Base-by-base conservation (phyloP, 2,888 invertebrate species). In the Clunio marinus region DNA sequence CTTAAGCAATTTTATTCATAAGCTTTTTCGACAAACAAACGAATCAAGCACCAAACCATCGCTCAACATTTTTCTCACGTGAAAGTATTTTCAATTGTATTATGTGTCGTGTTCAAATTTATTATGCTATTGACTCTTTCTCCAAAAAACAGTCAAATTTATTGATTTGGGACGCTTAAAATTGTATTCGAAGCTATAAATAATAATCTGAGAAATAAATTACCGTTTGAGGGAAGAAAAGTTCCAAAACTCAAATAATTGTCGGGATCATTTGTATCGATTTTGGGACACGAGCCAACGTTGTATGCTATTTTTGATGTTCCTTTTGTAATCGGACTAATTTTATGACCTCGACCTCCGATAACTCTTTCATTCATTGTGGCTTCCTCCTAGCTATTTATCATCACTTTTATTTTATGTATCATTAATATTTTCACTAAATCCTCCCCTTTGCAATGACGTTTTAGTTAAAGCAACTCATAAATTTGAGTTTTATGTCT, bases 261-360 rank as follows among this genome's bases (percentile, higher is more conserved):
- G 17, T 55, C 46, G 17, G 20, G 20, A 28, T 17, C 17, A 62
- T 70, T 69, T 35, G 76, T 76, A 72, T 79, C 79, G 17, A 75
- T 75, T 71, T 76, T 75, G 41, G 79, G 79, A 71, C 79, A 79
- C 67, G 78, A 76, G 70, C 77, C 74, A 59, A 32, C 28, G 1
- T 4, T 59, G 70, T 79, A 79, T 28, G 79, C 79, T 70, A 78
- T 75, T 72, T 65, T 65, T 10, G 35, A 25, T n/a, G 20, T 45
- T 51, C 37, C 37, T 8, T 20, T 51, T 15, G 7, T 2, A 17
- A 65, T 28, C 8, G 65, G 65, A 13, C 35, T 32, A 32, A 65
- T 51, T 65, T 65, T 65, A 28, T 65, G 46, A 10, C 65, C 65
- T 20, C 65, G 45, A 28, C 65, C 65, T 22, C 20, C 25, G 2